Conservation (phyloP, 2,797 vertebrate genomes). For the Chelon labrosus region DNA sequence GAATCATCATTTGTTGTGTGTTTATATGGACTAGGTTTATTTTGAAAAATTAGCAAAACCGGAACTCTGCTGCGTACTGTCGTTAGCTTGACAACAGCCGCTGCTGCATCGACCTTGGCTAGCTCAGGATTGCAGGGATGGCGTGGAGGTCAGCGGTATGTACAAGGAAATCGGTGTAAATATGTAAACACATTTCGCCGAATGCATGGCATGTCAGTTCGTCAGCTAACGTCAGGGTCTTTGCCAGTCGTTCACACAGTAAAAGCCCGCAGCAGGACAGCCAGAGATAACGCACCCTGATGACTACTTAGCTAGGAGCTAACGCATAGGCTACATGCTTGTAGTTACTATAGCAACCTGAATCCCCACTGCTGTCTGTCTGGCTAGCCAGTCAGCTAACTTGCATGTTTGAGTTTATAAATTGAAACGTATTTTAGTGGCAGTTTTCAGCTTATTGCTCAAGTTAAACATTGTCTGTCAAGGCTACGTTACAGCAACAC, state of each 20-base stretch:
- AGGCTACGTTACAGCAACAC: constrained; percentile 22
- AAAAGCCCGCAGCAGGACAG: neutral
- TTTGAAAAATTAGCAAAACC: constrained; percentile 11
- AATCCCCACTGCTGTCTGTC: constrained; percentile 2
- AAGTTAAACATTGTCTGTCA: constrained; percentile 4
- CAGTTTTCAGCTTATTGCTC: constrained; percentile 5
- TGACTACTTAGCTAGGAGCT: constrained; percentile 23
- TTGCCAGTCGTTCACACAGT: neutral
- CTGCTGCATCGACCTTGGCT: constrained; percentile 60
- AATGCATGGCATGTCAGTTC: fast-evolving
- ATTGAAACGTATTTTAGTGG: neutral
- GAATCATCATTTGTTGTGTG: neutral
- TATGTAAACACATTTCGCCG: neutral
- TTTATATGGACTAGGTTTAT: constrained; percentile 18
- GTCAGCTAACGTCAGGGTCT: fast-evolving
- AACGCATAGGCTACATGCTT: constrained; percentile 2
- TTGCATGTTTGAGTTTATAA: neutral
- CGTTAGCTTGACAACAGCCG: neutral
- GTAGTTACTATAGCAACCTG: constrained; percentile 75
- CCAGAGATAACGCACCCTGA: neutral
- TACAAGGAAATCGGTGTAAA: neutral
- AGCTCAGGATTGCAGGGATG: constrained; percentile 81
- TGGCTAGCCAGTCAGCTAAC: neutral
- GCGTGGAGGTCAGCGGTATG: constrained; percentile 88
- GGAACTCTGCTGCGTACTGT: constrained; percentile 15